Evolutionary conservation across 2,888 invertebrate species (phyloP).

Genomic region (Epinotia demarniana): DNA sequence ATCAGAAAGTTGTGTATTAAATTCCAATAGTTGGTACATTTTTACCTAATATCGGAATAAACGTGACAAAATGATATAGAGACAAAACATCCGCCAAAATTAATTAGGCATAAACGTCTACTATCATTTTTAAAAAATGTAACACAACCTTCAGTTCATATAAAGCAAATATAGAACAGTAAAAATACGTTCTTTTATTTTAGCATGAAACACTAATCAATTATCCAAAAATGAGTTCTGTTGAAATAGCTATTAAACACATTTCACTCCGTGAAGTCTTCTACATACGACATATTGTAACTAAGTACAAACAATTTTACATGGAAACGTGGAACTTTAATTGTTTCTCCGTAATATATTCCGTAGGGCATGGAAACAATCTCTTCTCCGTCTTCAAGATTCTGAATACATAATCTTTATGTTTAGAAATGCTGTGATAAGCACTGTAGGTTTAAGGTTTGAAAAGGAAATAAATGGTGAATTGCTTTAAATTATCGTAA

Average conservation of each 20-base stretch:
- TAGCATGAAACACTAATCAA: background rate
- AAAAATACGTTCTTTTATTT: no score
- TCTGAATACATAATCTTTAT: constrained; percentile 17
- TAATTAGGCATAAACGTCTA: background rate
- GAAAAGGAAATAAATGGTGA: background rate
- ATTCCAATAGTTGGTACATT: no score
- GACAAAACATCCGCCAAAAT: background rate
- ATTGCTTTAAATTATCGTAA: background rate
- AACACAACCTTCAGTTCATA: no score
- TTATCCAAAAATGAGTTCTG: background rate
- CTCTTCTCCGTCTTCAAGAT: constrained; percentile 15
- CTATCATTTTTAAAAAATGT: no score
- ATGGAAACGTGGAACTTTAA: constrained; percentile 23
- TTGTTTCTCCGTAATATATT: constrained; percentile 31
- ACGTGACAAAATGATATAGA: no score
- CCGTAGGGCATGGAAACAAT: constrained; percentile 20
- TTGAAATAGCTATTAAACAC: background rate
- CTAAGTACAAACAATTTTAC: constrained; percentile 14
- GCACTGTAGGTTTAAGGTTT: constrained; percentile 5
- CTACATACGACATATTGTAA: background rate
- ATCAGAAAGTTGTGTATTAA: no score
- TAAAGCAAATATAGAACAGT: no score
- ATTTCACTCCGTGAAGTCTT: background rate
- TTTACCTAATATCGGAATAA: no score
- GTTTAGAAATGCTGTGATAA: constrained; percentile 22